Evolutionary conservation across 2,797 vertebrate genomes (phyloP).

Genomic region (Rhadinocentrus ornatus): DNA sequence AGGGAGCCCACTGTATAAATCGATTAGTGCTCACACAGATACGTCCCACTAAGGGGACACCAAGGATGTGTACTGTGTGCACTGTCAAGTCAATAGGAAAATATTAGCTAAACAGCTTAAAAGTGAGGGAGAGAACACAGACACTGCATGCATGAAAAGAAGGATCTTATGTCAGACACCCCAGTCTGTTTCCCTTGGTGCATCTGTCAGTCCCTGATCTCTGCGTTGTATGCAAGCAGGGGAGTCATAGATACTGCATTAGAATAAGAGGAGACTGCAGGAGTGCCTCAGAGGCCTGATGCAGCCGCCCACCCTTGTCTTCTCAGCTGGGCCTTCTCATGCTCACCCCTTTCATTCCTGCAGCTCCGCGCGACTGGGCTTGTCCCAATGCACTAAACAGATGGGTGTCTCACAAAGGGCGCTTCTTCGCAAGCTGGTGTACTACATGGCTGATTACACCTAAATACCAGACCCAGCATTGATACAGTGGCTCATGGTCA

Average conservation of each 20-base stretch:
- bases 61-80: constrained; percentile 69
- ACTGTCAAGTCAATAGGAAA: constrained; percentile 75
- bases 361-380: constrained; percentile 75
- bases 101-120: constrained; percentile 78
- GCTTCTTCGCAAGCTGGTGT: constrained; percentile 95
- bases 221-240: constrained; percentile 72
- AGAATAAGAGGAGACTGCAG: constrained; percentile 72
- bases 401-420: constrained; percentile 94
- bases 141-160: constrained; percentile 61
- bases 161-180: constrained; percentile 54
- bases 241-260: constrained; percentile 65
- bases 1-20: constrained; percentile 72
- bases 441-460: constrained; percentile 97
- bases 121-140: constrained; percentile 47
- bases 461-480: constrained; percentile 92
- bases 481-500: constrained; percentile 94
- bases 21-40: constrained; percentile 66
- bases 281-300: constrained; percentile 67
- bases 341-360: constrained; percentile 76
- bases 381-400: constrained; percentile 90
- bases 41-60: constrained; percentile 67
- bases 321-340: constrained; percentile 78
- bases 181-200: constrained; percentile 60
- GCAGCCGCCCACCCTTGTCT: constrained; percentile 75
- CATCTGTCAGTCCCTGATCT: constrained; percentile 80